Conservation (phyloP, 2,888 invertebrate species). For the Andricus curvator region DNA sequence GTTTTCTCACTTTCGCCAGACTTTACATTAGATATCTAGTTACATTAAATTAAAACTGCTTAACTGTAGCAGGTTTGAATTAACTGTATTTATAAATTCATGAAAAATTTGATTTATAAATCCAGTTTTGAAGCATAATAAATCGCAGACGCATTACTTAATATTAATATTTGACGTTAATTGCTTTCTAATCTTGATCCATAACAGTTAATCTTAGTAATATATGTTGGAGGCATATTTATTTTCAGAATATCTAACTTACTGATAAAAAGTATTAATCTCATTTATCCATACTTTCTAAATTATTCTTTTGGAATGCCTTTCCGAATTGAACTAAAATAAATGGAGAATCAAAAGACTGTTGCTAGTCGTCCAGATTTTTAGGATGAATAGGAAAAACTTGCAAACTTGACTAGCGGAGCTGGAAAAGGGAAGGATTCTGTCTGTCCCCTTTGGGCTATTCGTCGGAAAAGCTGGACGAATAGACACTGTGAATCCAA, state of each 20-base stretch:
- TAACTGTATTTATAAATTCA: conserved; percentile 2
- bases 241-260: background rate
- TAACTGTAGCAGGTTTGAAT: background rate
- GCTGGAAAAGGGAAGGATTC: too few species aligned
- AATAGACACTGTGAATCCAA: too few species aligned
- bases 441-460: too few species aligned
- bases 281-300: background rate
- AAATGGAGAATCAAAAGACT: too few species aligned
- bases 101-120: conserved; percentile 2
- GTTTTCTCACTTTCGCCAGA: background rate
- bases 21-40: background rate
- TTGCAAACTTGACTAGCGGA: too few species aligned
- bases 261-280: background rate
- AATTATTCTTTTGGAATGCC: background rate
- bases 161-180: background rate
- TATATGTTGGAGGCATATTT: background rate
- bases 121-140: background rate
- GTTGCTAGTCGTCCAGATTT: too few species aligned
- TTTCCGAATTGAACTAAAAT: too few species aligned
- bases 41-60: background rate
- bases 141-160: background rate
- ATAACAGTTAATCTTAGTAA: background rate
- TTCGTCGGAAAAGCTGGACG: too few species aligned
- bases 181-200: background rate
- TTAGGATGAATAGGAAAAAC: too few species aligned